These are phyloP conservation scores for Oxytorus armatus DNA, from an alignment of 2,888 invertebrate species.

Conservation along the genomic window DNA sequence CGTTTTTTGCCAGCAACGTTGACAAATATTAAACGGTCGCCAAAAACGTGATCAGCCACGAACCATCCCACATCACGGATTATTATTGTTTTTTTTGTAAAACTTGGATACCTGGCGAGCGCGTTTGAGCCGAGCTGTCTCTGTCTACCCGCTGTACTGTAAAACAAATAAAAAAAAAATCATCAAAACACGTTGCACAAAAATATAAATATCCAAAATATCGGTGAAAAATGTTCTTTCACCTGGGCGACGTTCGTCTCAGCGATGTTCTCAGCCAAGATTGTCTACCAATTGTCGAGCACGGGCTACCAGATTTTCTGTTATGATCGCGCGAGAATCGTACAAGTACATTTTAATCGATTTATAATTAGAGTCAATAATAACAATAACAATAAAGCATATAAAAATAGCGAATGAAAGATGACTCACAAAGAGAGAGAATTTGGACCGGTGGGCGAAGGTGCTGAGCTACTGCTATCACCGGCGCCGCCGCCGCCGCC, in stretches of 20 bases:
- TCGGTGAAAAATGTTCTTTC: conserved; percentile 70
- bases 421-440: conserved; percentile 57
- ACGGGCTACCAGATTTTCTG: conserved; percentile 87
- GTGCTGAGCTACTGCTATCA: conserved; percentile 79
- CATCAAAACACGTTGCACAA: too few species aligned
- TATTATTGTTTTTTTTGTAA: too few species aligned
- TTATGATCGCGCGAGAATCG: not conserved
- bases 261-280: conserved; percentile 94
- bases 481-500: conserved; percentile 72
- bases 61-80: too few species aligned
- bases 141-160: conserved; percentile 90
- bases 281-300: conserved; percentile 89
- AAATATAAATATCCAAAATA: not conserved
- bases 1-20: too few species aligned
- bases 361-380: not conserved
- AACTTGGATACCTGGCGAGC: conserved; percentile 90
- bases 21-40: too few species aligned
- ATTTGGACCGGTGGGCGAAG: conserved; percentile 79
- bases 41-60: too few species aligned
- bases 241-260: conserved; percentile 93
- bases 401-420: too few species aligned
- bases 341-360: not conserved
- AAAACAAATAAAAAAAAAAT: conserved; percentile 79
- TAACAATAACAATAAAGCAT: not conserved
- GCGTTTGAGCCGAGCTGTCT: conserved; percentile 92